These are phyloP conservation scores for Harmothoe impar DNA, from an alignment of 2,888 invertebrate species.

Conservation along the genomic window DNA sequence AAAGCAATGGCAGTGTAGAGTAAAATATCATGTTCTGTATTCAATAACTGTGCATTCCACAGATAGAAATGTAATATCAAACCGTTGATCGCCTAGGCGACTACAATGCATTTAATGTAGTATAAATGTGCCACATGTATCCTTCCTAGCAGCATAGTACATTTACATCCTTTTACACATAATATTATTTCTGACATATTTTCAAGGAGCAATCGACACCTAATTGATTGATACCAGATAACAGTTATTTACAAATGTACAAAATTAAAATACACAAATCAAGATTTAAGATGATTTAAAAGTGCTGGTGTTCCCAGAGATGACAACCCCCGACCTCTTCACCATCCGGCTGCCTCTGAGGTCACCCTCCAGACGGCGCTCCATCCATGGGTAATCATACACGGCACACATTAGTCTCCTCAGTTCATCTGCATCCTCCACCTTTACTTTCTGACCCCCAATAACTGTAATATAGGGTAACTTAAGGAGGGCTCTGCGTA, in stretches of 20 bases:
- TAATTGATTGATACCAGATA: background rate
- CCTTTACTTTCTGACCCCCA: background rate
- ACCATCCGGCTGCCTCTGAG: background rate
- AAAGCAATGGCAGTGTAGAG: too few species aligned
- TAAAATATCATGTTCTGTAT: too few species aligned
- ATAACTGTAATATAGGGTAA: background rate
- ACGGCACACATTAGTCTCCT: conserved; percentile 1
- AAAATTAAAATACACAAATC: background rate
- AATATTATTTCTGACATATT: too few species aligned
- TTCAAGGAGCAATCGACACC: too few species aligned
- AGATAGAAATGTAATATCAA: too few species aligned
- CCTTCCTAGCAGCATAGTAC: too few species aligned
- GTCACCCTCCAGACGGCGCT: background rate
- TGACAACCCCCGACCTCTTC: background rate
- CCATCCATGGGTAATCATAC: conserved; percentile 42
- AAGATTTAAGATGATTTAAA: background rate
- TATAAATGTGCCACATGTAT: too few species aligned
- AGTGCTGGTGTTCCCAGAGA: background rate
- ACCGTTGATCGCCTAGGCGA: too few species aligned
- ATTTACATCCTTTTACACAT: too few species aligned
- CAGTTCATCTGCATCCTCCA: background rate
- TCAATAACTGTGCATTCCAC: too few species aligned
- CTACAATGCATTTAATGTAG: too few species aligned
- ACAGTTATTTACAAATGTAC: background rate
- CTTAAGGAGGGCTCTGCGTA: background rate